Base-by-base conservation (phyloP, 1,140 invertebrate species). In the Drosophila sproati region DNA sequence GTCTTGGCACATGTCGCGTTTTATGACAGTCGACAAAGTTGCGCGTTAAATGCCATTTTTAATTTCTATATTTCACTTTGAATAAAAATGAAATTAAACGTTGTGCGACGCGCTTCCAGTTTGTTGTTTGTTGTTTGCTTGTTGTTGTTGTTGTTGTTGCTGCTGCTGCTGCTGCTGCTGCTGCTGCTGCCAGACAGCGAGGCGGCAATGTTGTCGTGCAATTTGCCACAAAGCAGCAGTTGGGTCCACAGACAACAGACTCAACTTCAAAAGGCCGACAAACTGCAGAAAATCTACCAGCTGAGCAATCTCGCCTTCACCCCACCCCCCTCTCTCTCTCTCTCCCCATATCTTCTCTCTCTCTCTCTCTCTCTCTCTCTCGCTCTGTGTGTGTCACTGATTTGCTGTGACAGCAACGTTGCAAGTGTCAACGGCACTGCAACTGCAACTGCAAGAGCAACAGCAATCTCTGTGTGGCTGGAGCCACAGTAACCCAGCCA, bases 81-180 rank as follows among this genome's bases (percentile, higher is more conserved):
- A 79, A 87, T 80, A 80, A 87, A 87, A 88, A 82, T 88, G 76
- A 87, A 87, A 87, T 87, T 88, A 87, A 87, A 87, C 68, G 82
- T 60, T 75, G 48, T 67, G 64, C 54, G 56, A 55, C 39, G 39
- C 28, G 45, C 12, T 57, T 69, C 51, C 20, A 20, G 20, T 20
- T 70, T 54, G 56, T 61, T 35, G 5, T 29, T 47, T 34, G 20
- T 41, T 8, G 39, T 20, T 8, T 31, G 4, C 29, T 37, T 39
- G 29, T 34, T 12, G 5, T 37, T 20, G 12, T 12, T 12, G 12
- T 12, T 12, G 12, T 0, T 12, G 60, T n/a, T 56, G 72, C 34
- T 59, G 34, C 37, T 48, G 29, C 10, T 32, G 35, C 7, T 32
- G 35, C 7, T n/a, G 12, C 12, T 12, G 60, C 28, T 56, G 72